Percentiles rank a stretch among this genome's conserved stretches.
Evolutionary conservation across 2,113 vertebrate species (phyloP).

Genomic region (Calyptommatus sinebrachiatus): DNA sequence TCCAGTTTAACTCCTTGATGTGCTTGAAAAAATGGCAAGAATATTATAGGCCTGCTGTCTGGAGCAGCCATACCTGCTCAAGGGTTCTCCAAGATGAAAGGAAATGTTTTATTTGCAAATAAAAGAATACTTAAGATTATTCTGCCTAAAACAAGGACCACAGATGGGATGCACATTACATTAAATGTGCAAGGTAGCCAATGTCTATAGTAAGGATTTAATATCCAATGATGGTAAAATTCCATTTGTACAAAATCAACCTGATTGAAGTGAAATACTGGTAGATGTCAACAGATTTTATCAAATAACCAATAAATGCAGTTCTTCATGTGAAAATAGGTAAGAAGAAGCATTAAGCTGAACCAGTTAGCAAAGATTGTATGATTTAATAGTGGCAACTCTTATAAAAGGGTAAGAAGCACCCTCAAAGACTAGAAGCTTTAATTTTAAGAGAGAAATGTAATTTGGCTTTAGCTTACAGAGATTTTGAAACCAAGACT

Average conservation of each 20-base stretch:
- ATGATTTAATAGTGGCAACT: neutral
- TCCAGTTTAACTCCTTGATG: too few relatives aligned
- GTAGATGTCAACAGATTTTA: neutral
- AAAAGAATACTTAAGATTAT: too few relatives aligned
- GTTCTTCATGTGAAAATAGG: neutral
- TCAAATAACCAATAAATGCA: neutral
- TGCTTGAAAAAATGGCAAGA: too few relatives aligned
- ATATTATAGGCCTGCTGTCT: too few relatives aligned
- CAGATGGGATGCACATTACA: neutral
- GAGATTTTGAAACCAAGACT: neutral
- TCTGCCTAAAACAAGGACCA: too few relatives aligned
- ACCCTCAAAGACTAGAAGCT: too few relatives aligned
- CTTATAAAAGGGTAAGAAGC: neutral
- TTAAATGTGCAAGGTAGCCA: neutral
- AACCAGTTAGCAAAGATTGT: neutral
- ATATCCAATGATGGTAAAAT: neutral
- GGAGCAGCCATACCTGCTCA: too few relatives aligned
- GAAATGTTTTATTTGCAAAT: too few relatives aligned
- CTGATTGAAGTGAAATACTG: neutral
- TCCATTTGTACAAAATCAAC: neutral
- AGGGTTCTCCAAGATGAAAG: too few relatives aligned
- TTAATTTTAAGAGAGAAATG: neutral
- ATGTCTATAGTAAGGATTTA: neutral
- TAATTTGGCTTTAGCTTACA: neutral
- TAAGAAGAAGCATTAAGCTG: neutral